These are phyloP conservation scores for Hozukius guyotensis DNA, from an alignment of 2,797 vertebrate genomes.

Conservation along the genomic window DNA sequence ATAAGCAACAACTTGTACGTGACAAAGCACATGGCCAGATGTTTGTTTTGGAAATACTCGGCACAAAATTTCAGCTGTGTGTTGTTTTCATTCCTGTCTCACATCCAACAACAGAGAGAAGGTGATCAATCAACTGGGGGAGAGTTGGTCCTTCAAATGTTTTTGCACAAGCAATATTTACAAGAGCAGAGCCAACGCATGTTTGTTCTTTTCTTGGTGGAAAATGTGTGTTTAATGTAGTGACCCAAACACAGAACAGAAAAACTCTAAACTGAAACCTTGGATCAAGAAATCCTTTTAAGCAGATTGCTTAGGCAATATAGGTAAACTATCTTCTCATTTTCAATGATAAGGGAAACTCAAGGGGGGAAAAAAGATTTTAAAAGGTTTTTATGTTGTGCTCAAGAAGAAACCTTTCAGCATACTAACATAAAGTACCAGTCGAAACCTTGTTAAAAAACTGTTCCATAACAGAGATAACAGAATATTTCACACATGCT, in stretches of 20 bases:
- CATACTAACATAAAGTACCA: background rate
- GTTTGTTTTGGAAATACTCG: background rate
- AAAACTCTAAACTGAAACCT: background rate
- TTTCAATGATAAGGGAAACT: background rate
- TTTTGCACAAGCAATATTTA: conserved; percentile 14
- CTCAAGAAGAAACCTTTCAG: background rate
- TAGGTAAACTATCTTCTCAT: background rate
- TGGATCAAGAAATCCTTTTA: background rate
- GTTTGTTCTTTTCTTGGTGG: conserved; percentile 4
- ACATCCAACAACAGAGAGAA: background rate
- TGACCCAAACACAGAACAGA: background rate
- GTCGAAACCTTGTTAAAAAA: background rate
- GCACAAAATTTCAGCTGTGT: background rate
- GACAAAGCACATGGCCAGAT: conserved; percentile 6
- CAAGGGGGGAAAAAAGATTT: background rate
- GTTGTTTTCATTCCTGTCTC: conserved; percentile 17
- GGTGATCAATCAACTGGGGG: background rate
- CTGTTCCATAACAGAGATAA: background rate
- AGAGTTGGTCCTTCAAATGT: background rate
- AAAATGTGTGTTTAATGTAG: conserved; percentile 11
- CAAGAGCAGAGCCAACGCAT: conserved; percentile 6
- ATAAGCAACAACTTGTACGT: background rate
- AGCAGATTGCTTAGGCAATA: background rate
- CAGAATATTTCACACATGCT: background rate
- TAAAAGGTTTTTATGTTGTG: background rate